Evolutionary conservation across 30 jellyfish, hydroid and myxozoan species (phyloP).

Genomic region (Pseudorhiza aurosa): DNA sequence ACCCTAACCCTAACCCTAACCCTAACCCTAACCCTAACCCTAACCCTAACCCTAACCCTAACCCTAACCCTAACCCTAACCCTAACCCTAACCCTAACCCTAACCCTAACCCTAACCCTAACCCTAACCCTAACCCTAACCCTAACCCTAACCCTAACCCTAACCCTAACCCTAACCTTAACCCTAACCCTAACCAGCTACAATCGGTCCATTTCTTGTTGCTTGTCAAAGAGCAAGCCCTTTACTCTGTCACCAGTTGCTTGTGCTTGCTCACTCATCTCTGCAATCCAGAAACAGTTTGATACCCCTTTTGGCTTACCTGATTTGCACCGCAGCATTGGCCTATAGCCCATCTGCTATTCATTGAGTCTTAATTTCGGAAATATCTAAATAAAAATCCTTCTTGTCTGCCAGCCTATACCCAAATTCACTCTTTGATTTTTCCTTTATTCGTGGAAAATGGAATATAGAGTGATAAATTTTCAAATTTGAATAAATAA

Average conservation of each 20-base stretch:
- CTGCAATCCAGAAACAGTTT: neutral
- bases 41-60: conserved; percentile 11
- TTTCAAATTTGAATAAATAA: too few species aligned
- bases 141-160: conserved; percentile 24
- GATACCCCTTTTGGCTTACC: neutral
- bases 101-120: conserved; percentile 8
- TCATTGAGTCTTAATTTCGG: too few species aligned
- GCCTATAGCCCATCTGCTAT: too few species aligned
- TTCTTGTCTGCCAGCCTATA: too few species aligned
- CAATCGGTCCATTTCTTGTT: neutral
- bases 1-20: conserved; percentile 9
- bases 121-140: neutral
- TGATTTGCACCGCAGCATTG: too few species aligned
- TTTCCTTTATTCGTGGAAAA: too few species aligned
- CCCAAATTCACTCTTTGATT: too few species aligned
- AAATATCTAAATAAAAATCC: too few species aligned
- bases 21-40: conserved; percentile 9
- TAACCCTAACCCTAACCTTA: neutral
- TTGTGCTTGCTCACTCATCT: neutral
- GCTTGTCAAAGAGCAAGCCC: too few species aligned
- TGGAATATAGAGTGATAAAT: too few species aligned
- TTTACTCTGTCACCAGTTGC: neutral
- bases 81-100: conserved; percentile 11
- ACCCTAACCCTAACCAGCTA: neutral
- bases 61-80: conserved; percentile 8